These are phyloP conservation scores for Tipula vernalis DNA, from an alignment of 2,888 invertebrate species.

Conservation along the genomic window DNA sequence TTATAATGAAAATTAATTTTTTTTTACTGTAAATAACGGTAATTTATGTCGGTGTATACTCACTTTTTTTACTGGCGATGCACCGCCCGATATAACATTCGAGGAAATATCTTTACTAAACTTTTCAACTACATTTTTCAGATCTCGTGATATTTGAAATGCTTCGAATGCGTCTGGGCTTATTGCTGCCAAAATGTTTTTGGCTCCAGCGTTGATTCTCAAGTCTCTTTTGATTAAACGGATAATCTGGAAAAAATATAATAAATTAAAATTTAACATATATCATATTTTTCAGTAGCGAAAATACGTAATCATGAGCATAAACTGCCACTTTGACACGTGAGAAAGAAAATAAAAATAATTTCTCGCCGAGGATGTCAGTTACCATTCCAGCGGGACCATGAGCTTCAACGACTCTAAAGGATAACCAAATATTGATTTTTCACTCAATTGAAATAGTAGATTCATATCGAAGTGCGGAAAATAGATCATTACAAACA, in stretches of 20 bases:
- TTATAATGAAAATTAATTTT: not conserved
- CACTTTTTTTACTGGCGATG: not conserved
- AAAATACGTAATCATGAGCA: no score
- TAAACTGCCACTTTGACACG: no score
- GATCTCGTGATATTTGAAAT: conserved; percentile 74
- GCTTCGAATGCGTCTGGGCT: conserved; percentile 78
- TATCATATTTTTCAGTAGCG: no score
- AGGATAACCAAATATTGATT: no score
- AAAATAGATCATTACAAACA: no score
- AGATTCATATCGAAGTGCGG: no score
- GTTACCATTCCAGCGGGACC: no score
- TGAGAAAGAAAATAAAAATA: no score
- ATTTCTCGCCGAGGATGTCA: no score
- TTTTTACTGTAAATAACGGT: no score
- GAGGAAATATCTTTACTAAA: conserved; percentile 19
- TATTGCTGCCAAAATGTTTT: conserved; percentile 81
- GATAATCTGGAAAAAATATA: conserved; percentile 40
- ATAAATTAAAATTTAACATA: not conserved
- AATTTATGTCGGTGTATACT: not conserved
- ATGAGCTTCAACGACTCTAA: no score
- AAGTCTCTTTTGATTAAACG: conserved; percentile 84
- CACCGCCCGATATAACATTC: not conserved
- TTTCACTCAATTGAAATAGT: no score
- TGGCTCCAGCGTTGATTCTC: conserved; percentile 83
- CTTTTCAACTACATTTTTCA: conserved; percentile 58